These are phyloP conservation scores for Aldabrachelys gigantea DNA, from an alignment of 2,113 vertebrate genomes.

Conservation along the genomic window DNA sequence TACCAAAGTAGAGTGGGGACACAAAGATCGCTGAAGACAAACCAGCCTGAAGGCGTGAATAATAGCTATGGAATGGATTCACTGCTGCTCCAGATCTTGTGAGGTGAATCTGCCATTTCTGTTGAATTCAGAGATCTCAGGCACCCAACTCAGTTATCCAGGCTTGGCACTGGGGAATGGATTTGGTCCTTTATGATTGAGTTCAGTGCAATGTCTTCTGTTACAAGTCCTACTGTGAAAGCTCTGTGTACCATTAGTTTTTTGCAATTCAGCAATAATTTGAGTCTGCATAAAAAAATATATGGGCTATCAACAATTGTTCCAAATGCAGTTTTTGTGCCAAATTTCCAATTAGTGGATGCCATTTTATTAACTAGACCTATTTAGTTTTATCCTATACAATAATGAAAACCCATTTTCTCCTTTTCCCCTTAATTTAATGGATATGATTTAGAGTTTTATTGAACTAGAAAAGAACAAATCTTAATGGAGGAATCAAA, in stretches of 20 bases:
- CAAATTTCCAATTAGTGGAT: slow-evolving; percentile 63
- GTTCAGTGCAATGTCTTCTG: slow-evolving; percentile 57
- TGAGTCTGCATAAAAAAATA: slow-evolving; percentile 60
- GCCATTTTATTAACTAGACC: slow-evolving; percentile 48
- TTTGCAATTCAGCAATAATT: slow-evolving; percentile 62
- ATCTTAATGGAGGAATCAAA: slow-evolving; percentile 1
- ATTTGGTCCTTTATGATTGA: slow-evolving; percentile 20
- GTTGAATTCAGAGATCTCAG: background rate
- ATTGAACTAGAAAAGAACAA: slow-evolving; percentile 24
- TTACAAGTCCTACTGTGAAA: slow-evolving; percentile 53
- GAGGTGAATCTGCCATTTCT: background rate
- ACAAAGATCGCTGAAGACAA: background rate
- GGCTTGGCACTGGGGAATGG: slow-evolving; percentile 1
- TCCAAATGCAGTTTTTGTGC: slow-evolving; percentile 63
- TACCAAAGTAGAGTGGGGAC: background rate
- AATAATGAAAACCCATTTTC: slow-evolving; percentile 65
- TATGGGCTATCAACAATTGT: slow-evolving; percentile 36
- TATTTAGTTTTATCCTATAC: slow-evolving; percentile 49
- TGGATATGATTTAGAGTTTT: slow-evolving; percentile 25
- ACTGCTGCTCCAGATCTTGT: background rate
- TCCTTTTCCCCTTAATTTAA: slow-evolving; percentile 28
- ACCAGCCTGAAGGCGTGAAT: background rate
- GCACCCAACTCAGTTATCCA: background rate
- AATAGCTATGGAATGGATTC: slow-evolving; percentile 34
- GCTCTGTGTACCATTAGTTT: slow-evolving; percentile 51